Conservation (phyloP, 53 echinoderm and acorn worm genomes). For the Zoroaster sp. region DNA sequence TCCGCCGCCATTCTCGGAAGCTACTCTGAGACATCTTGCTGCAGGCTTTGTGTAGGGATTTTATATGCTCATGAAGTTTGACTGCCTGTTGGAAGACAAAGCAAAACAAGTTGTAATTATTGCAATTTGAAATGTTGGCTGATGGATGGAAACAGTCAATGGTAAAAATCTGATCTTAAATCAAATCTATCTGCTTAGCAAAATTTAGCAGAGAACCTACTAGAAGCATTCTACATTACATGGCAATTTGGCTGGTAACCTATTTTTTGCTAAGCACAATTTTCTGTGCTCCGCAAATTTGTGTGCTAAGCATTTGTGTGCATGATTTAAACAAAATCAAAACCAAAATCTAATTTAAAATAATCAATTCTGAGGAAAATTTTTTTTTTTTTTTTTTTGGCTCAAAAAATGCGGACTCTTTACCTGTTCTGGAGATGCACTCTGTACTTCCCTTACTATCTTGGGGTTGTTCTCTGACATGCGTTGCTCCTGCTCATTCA, state of each 20-base stretch:
- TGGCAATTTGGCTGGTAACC: too few species aligned
- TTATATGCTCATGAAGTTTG: conserved; percentile 22
- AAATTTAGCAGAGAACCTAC: too few species aligned
- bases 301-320: too few species aligned
- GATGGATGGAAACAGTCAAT: too few species aligned
- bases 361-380: not conserved
- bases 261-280: too few species aligned
- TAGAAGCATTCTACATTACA: too few species aligned
- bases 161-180: too few species aligned
- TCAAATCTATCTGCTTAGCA: too few species aligned
- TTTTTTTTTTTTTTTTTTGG: not conserved
- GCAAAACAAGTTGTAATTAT: not conserved
- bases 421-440: conserved; percentile 44
- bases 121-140: too few species aligned
- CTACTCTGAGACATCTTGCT: conserved; percentile 54
- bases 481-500: conserved; percentile 49
- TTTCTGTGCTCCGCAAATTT: too few species aligned
- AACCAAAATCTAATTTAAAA: too few species aligned
- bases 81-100: not conserved
- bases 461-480: conserved; percentile 55
- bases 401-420: not conserved
- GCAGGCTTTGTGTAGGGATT: conserved; percentile 65
- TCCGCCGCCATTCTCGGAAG: conserved; percentile 73
- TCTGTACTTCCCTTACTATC: conserved; percentile 17
- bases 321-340: too few species aligned